Evolutionary conservation across 2,113 vertebrate species (phyloP), one percentile per base, ranked within the genome.

Genomic region (Oryzias celebensis): DNA sequence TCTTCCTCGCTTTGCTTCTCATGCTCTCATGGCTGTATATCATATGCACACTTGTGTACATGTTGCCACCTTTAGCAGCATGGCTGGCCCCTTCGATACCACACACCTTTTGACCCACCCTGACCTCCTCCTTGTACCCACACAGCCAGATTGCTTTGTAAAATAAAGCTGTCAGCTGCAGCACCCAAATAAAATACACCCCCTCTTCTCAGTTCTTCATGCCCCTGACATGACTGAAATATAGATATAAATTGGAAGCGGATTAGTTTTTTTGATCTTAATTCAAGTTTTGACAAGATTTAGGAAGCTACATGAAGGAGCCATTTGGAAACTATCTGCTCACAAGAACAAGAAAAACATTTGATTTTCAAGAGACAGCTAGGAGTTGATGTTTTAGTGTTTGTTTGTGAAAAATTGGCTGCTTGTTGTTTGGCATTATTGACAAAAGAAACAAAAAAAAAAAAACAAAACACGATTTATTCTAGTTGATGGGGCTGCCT

Each of bases 81-180:
- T 77, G 45, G 54, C 78, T 50, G 61, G 75, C 74, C 76, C 58
- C 65, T 77, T 87, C 88, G 83, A 89, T 84, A 83, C 85, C 81
- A 65, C 78, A 77, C 77, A 80, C 92, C 91, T 87, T 87, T 91
- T 96, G 95, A 97, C 94, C 94, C 73, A 90, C 84, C 90, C 80
- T 91, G 94, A 94, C 94, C 95, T 91, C 90, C 89, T 86, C 88
- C 93, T 86, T 94, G 93, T 93, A 93, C 94, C 93, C 92, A 91
- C 92, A 92, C 91, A 92, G 86, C 93, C 93, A 95, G 95, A 98
- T 98, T 98, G 95, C 95, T 98, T 96, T 93, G 92, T 94, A 95
- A 96, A 95, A 98, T 98, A 98, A 98, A 98, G 94, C 96, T 98
- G 96, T 97, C 96, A 94, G 93, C 94, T 93, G 93, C 93, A 93